phyloP scores from a whole-genome alignment of 2,113 vertebrate species.

The Murina feae region DNA sequence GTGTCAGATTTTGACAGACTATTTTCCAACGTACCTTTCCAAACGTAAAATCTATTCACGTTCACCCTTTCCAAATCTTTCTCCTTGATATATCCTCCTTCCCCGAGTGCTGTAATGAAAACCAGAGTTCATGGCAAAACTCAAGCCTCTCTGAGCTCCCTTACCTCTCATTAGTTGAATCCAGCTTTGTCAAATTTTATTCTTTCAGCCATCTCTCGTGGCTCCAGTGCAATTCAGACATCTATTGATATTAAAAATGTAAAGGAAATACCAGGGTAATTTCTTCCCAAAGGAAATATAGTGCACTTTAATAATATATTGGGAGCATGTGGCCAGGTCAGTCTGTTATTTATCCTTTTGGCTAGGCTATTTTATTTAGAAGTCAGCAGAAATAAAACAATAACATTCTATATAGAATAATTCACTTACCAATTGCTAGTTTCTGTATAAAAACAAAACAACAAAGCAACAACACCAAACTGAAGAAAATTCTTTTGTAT shows the following conservation, averaged over 20 bases:
- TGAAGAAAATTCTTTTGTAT: background rate
- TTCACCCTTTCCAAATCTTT: slow-evolving; percentile 33
- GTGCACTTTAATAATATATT: slow-evolving; percentile 58
- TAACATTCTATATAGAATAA: background rate
- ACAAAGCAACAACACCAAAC: too few relatives aligned
- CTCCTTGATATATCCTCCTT: background rate
- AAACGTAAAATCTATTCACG: slow-evolving; percentile 63
- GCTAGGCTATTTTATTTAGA: slow-evolving; percentile 40
- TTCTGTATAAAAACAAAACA: background rate
- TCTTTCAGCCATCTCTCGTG: slow-evolving; percentile 7
- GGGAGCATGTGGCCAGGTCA: slow-evolving; percentile 27
- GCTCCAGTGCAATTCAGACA: slow-evolving; percentile 48
- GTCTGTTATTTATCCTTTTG: slow-evolving; percentile 29
- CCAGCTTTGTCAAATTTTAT: slow-evolving; percentile 5
- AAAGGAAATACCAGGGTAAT: slow-evolving; percentile 52
- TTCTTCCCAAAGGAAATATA: slow-evolving; percentile 54
- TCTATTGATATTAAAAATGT: slow-evolving; percentile 38
- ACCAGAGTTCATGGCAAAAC: slow-evolving; percentile 38
- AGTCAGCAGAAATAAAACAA: slow-evolving; percentile 42
- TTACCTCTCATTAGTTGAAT: background rate
- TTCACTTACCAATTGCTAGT: background rate
- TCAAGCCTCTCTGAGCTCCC: background rate
- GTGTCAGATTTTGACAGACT: slow-evolving; percentile 54
- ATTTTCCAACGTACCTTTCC: slow-evolving; percentile 61
- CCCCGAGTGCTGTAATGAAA: slow-evolving; percentile 35